Conservation (phyloP, 2,888 invertebrate genomes). For the Acanthosoma haemorrhoidale region DNA sequence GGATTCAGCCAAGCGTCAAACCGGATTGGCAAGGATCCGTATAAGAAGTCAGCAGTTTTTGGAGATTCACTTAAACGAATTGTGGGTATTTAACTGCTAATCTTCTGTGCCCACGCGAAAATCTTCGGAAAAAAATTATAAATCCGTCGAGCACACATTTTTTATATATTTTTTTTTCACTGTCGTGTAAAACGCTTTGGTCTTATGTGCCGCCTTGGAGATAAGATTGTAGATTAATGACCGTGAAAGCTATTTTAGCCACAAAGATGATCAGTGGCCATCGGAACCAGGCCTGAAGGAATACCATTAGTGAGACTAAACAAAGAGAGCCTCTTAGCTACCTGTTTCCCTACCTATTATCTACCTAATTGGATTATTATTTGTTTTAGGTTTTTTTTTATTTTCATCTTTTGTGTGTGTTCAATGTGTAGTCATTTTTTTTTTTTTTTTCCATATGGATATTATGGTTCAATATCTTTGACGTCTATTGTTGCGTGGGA, state of each 20-base stretch:
- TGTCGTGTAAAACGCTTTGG: too few relatives aligned
- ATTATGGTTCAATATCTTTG: background rate
- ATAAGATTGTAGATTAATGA: background rate
- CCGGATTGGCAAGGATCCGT: background rate
- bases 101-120: background rate
- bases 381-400: background rate
- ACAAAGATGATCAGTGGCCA: too few relatives aligned
- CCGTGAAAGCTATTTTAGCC: background rate
- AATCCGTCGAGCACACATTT: background rate
- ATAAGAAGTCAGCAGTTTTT: background rate
- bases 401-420: background rate
- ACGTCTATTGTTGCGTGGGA: background rate
- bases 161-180: background rate
- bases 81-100: background rate
- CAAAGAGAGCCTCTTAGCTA: constrained; percentile 1
- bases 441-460: background rate
- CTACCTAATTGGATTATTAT: constrained; percentile 13
- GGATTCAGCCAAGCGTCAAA: background rate
- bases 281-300: background rate
- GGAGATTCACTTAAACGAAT: background rate
- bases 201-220: background rate
- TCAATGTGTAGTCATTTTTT: background rate
- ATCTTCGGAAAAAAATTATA: background rate
- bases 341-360: background rate
- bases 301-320: background rate